Conservation (phyloP, 2,113 vertebrate genomes). For the Axis porcinus region DNA sequence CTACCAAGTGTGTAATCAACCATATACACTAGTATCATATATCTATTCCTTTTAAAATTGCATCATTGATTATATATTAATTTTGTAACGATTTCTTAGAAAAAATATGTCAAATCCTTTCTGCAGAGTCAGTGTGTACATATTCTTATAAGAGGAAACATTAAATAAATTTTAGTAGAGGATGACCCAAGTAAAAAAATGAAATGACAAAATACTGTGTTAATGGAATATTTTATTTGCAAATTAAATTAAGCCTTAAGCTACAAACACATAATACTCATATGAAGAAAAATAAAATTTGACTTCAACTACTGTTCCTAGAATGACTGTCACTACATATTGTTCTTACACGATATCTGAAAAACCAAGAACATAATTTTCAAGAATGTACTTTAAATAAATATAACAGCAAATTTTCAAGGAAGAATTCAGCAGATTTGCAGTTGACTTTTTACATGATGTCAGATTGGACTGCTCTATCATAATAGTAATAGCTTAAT, state of each 20-base stretch:
- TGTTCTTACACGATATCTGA: not conserved
- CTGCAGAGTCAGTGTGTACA: not conserved
- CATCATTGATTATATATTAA: not conserved
- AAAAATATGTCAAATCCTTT: not conserved
- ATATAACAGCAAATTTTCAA: constrained; percentile 4
- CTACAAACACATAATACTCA: not conserved
- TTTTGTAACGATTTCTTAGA: not conserved
- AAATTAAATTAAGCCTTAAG: not conserved
- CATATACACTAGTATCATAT: not conserved
- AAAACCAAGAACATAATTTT: not conserved
- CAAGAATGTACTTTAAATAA: not conserved
- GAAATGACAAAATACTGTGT: not conserved
- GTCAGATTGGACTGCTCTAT: not conserved
- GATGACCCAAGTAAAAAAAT: not conserved
- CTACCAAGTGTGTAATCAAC: not conserved
- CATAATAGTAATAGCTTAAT: not conserved
- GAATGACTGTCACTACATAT: not conserved
- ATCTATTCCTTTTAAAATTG: not conserved
- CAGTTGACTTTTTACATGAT: not conserved
- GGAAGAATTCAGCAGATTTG: not conserved
- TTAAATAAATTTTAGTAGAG: not conserved
- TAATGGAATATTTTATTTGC: not conserved
- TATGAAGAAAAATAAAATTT: not conserved
- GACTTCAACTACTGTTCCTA: not conserved
- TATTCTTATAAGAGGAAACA: not conserved